Evolutionary conservation across 64 coral and sea anemone genomes (phyloP).

Genomic region (Catalaphyllia jardinei): DNA sequence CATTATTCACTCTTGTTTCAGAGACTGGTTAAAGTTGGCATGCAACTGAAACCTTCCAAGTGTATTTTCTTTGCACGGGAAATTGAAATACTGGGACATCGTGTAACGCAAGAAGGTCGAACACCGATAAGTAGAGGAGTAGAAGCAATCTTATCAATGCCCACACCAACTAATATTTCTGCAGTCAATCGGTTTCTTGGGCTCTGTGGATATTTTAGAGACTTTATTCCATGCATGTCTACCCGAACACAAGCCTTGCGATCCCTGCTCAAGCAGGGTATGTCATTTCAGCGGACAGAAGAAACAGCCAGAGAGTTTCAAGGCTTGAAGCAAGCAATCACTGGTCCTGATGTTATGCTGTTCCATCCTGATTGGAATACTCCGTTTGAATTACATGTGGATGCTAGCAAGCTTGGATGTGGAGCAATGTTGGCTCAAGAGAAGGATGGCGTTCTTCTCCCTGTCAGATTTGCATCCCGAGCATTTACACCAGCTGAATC

Average conservation of each 20-base stretch:
- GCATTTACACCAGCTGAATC: slow-evolving; percentile 12
- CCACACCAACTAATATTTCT: neutral
- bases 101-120: slow-evolving; percentile 1
- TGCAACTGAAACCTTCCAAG: slow-evolving; percentile 36
- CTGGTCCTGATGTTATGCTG: neutral
- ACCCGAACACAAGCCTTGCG: neutral
- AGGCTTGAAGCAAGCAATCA: too few species aligned
- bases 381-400: slow-evolving; percentile 15
- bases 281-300: neutral
- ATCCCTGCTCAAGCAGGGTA: neutral
- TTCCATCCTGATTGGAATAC: slow-evolving; percentile 27
- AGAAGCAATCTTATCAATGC: slow-evolving; percentile 15
- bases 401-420: slow-evolving; percentile 42
- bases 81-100: slow-evolving; percentile 22
- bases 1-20: neutral
- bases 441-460: neutral
- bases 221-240: slow-evolving; percentile 20
- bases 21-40: slow-evolving; percentile 16
- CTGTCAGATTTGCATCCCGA: slow-evolving; percentile 30
- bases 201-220: slow-evolving; percentile 30
- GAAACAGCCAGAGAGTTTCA: neutral
- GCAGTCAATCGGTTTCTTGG: slow-evolving; percentile 22
- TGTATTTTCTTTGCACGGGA: slow-evolving; percentile 30
- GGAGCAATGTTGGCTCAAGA: slow-evolving; percentile 31
- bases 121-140: slow-evolving; percentile 10